Percentiles rank a stretch among this genome's conserved stretches.
Conservation (phyloP, 2,888 invertebrate species). For the Harpalus rufipes region DNA sequence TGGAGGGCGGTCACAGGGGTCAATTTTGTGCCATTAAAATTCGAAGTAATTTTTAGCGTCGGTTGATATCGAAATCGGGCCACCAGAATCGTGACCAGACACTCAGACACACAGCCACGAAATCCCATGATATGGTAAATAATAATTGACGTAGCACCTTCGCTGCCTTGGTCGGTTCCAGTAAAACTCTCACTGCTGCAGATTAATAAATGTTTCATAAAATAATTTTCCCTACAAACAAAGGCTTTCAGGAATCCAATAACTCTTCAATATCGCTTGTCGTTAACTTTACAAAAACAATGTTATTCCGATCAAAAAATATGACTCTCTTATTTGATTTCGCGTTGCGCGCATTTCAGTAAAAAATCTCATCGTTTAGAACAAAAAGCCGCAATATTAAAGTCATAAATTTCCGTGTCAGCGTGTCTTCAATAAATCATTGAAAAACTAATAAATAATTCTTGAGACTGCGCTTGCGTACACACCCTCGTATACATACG, state of each 20-base stretch:
- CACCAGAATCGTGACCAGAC: too few species aligned
- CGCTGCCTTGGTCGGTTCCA: too few species aligned
- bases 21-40: too few species aligned
- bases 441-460: constrained; percentile 66
- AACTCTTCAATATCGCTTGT: neutral
- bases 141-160: too few species aligned
- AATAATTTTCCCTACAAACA: neutral
- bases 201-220: neutral
- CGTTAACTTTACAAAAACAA: constrained; percentile 7
- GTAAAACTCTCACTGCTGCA: too few species aligned
- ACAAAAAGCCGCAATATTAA: constrained; percentile 61
- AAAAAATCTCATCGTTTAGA: constrained; percentile 57
- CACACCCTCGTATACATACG: constrained; percentile 48
- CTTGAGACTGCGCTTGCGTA: constrained; percentile 42
- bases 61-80: too few species aligned
- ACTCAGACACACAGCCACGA: too few species aligned
- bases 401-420: constrained; percentile 63
- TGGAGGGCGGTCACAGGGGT: too few species aligned
- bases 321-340: constrained; percentile 38
- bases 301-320: constrained; percentile 28
- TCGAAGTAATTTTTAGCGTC: too few species aligned
- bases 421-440: constrained; percentile 66
- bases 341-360: constrained; percentile 11
- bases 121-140: too few species aligned
- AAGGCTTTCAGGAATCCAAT: neutral